These are phyloP conservation scores for Isaurus tuberculatus DNA, from an alignment of 92 coral and sea anemone genomes.

Conservation along the genomic window DNA sequence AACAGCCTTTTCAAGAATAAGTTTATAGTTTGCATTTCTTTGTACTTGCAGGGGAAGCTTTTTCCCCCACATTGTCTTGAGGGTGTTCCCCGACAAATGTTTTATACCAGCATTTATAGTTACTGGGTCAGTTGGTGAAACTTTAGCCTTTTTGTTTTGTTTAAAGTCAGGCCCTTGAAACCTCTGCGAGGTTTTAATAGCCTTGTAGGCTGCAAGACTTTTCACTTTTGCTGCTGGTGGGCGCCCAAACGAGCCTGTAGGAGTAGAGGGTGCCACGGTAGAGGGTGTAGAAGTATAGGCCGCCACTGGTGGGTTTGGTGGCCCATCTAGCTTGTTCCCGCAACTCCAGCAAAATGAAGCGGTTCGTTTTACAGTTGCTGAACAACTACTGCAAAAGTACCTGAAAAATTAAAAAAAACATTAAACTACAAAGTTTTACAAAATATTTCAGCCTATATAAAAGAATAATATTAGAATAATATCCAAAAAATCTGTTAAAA, in stretches of 20 bases:
- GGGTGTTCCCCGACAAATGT: background rate
- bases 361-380: too few species aligned
- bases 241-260: slow-evolving; percentile 26
- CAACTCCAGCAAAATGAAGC: too few species aligned
- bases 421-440: too few species aligned
- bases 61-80: slow-evolving; percentile 13
- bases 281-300: too few species aligned
- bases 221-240: slow-evolving; percentile 13
- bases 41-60: slow-evolving; percentile 27
- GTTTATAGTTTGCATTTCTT: slow-evolving; percentile 17
- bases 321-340: too few species aligned
- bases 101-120: slow-evolving; percentile 14
- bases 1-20: slow-evolving; percentile 11
- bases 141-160: slow-evolving; percentile 20
- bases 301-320: too few species aligned
- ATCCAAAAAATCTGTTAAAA: too few species aligned
- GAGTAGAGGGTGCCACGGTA: too few species aligned
- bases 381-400: too few species aligned
- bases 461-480: too few species aligned
- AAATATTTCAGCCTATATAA: too few species aligned
- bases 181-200: slow-evolving; percentile 16
- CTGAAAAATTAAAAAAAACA: too few species aligned
- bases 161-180: slow-evolving; percentile 2
- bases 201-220: slow-evolving; percentile 20
- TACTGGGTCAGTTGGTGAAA: slow-evolving; percentile 17